Conservation (phyloP, 2,888 invertebrate species). For the Brachynemurus nebulosus region DNA sequence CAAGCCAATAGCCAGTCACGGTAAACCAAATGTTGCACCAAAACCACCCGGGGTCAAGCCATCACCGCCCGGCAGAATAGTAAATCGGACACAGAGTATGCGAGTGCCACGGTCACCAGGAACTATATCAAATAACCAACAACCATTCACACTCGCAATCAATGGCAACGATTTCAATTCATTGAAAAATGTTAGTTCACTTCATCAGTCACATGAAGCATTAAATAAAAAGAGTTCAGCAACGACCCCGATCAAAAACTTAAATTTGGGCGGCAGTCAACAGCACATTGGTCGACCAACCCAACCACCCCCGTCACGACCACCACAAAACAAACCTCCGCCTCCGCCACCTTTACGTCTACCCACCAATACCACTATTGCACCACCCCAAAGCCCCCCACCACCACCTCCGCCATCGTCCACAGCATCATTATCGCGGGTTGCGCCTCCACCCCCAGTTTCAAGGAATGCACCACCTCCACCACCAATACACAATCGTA, state of each 20-base stretch:
- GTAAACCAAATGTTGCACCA: constrained; percentile 73
- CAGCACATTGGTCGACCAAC: constrained; percentile 25
- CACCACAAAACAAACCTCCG: constrained; percentile 43
- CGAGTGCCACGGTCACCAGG: constrained; percentile 59
- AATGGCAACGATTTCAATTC: constrained; percentile 27
- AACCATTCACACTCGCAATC: constrained; percentile 17
- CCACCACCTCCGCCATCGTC: constrained; percentile 27
- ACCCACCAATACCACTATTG: constrained; percentile 10
- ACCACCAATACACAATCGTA: constrained; percentile 19
- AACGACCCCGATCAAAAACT: constrained; percentile 21
- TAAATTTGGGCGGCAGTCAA: constrained; percentile 23
- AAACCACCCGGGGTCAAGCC: constrained; percentile 61
- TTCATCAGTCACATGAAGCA: constrained; percentile 41
- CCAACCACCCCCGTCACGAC: constrained; percentile 31
- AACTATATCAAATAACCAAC: constrained; percentile 32
- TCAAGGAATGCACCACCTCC: constrained; percentile 35
- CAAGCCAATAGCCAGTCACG: constrained; percentile 40
- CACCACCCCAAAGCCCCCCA: constrained; percentile 15
- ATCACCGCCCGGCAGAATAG: constrained; percentile 45
- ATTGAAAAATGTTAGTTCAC: constrained; percentile 31
- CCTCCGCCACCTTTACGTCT: constrained; percentile 35
- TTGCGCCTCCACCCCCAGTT: constrained; percentile 31
- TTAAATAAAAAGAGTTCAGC: constrained; percentile 24
- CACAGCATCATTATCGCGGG: constrained; percentile 27
- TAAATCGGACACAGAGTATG: constrained; percentile 73